Percentiles rank a stretch among this genome's conserved stretches.
Conservation (phyloP, 2,113 vertebrate species). For the Sturnira hondurensis region DNA sequence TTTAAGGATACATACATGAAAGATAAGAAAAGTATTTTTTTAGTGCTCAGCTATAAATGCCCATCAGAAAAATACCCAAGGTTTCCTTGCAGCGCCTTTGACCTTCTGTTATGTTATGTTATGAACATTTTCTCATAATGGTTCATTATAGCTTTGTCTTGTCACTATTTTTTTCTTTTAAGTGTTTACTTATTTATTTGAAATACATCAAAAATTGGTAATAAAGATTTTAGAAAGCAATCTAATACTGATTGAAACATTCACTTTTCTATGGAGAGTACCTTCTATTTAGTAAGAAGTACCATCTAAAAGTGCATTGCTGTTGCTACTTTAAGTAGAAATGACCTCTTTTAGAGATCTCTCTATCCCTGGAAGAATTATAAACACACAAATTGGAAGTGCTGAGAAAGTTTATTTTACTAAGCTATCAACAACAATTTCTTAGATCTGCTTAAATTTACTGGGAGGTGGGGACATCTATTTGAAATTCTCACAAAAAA, state of each 20-base stretch:
- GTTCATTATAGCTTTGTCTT: background rate
- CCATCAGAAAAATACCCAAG: background rate
- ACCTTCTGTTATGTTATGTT: background rate
- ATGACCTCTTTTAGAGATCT: background rate
- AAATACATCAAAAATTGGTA: background rate
- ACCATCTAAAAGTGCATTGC: background rate
- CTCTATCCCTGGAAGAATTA: conserved; percentile 11
- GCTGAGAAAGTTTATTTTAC: conserved; percentile 37
- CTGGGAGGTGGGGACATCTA: background rate
- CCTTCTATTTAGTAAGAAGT: background rate
- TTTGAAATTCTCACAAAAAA: conserved; percentile 33
- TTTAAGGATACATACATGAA: background rate
- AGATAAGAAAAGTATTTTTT: background rate
- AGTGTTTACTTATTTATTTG: background rate
- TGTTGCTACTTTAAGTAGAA: background rate
- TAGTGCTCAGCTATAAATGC: background rate
- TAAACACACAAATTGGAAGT: background rate
- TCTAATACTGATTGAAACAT: background rate
- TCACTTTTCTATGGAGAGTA: background rate
- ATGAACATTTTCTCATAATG: background rate
- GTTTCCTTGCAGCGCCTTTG: background rate
- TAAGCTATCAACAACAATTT: conserved; percentile 26
- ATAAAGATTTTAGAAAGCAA: background rate
- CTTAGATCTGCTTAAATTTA: conserved; percentile 31
- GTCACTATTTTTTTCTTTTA: background rate